These are phyloP conservation scores for Hephaestus fuliginosus DNA, from an alignment of 2,797 vertebrate species.

Conservation along the genomic window DNA sequence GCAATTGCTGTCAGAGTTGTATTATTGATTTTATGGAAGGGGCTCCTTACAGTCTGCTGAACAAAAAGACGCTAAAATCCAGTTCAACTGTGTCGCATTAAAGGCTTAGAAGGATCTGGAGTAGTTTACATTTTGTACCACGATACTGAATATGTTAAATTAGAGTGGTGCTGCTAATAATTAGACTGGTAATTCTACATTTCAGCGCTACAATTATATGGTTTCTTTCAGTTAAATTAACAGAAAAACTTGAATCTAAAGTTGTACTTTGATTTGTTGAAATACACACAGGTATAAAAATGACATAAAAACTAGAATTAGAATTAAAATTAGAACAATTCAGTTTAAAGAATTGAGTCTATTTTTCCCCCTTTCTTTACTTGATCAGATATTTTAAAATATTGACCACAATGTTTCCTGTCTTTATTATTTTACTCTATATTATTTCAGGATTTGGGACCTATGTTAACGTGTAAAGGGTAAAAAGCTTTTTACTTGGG, in stretches of 20 bases:
- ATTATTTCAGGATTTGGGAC: background rate
- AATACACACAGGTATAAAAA: background rate
- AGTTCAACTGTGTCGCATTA: background rate
- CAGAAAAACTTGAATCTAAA: background rate
- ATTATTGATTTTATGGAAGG: constrained; percentile 13
- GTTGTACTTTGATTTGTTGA: background rate
- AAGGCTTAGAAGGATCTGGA: constrained; percentile 7
- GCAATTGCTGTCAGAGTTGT: background rate
- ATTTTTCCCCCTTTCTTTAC: background rate
- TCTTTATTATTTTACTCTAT: background rate
- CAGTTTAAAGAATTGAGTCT: background rate
- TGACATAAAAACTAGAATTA: too few species aligned
- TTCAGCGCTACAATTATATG: background rate
- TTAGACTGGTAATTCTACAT: background rate
- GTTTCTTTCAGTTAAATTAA: background rate
- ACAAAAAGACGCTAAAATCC: background rate
- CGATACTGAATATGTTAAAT: background rate
- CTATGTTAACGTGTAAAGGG: too few species aligned
- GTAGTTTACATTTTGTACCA: background rate
- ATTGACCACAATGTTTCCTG: background rate
- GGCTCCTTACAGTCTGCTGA: background rate
- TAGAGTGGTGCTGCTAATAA: background rate
- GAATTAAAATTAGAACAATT: background rate
- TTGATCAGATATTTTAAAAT: background rate
- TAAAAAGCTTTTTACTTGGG: too few species aligned